phyloP scores from a whole-genome alignment of 2,113 vertebrate species.

The Albula goreensis region DNA sequence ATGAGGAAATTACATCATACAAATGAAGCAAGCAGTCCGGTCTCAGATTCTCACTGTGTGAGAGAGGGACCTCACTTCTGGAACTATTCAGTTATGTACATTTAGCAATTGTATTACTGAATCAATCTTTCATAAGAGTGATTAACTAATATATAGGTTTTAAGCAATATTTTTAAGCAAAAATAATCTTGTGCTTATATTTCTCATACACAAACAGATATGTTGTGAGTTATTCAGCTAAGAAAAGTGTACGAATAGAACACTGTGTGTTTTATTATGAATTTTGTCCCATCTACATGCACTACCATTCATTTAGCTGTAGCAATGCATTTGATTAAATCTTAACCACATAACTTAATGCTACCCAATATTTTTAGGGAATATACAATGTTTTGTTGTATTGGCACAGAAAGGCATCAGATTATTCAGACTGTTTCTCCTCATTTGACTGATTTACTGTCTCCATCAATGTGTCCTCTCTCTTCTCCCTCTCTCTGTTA shows the following conservation, averaged over 20 bases:
- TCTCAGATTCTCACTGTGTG: background rate
- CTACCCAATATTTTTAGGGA: background rate
- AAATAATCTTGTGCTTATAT: too few species aligned
- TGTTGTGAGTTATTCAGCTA: too few species aligned
- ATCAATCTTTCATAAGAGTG: too few species aligned
- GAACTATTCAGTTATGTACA: background rate
- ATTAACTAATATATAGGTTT: too few species aligned
- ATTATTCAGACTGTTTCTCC: conserved; percentile 39
- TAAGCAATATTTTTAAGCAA: too few species aligned
- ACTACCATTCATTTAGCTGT: background rate
- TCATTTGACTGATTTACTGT: conserved; percentile 39
- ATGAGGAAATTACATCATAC: background rate
- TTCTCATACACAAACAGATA: too few species aligned
- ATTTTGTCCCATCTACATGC: too few species aligned
- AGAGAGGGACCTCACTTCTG: background rate
- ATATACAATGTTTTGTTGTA: background rate
- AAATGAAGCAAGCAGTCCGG: background rate
- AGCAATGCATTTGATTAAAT: background rate
- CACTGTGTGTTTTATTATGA: too few species aligned
- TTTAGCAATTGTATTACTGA: too few species aligned
- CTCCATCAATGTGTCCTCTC: background rate
- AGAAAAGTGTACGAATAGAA: too few species aligned
- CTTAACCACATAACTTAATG: background rate
- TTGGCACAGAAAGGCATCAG: conserved; percentile 12
- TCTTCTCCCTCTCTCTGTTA: conserved; percentile 14